Evolutionary conservation across 2,888 invertebrate species (phyloP), one percentile per base, ranked within the genome.

Genomic region (Sepioteuthis lessoniana): DNA sequence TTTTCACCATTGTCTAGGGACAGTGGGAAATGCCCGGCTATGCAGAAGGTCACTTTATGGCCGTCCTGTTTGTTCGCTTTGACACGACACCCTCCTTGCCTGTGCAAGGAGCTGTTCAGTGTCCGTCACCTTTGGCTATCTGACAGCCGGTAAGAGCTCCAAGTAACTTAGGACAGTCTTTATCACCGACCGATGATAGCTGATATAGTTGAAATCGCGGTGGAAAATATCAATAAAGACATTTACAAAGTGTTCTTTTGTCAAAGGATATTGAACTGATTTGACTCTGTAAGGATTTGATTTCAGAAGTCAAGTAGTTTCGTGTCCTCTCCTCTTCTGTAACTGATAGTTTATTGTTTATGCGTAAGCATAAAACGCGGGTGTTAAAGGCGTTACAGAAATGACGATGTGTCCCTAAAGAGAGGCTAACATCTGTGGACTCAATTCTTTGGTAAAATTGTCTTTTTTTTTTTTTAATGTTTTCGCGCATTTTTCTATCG

Each of bases 341-440:
- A n/a, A 35, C 76, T 76, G 76, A 76, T n/a, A 76, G 76, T n/a
- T 76, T 76, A 76, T 76, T 76, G 76, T 76, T 76, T 76, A n/a
- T n/a, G 76, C 13, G 76, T 76, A 35, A 76, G 76, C n/a, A n/a
- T 76, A 76, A 76, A 76, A 76, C 4, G 16, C n/a, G 16, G 76
- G 76, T 76, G 76, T 76, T n/a, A 76, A 76, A 35, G 76, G n/a
- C n/a, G 76, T 16, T 13, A 76, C 2, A 35, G 25, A 35, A n/a
- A 16, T 16, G 76, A 76, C n/a, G n/a, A 16, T 16, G n/a, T n/a
- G 76, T 76, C n/a, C 35, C 76, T 19, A n/a, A 76, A 76, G 76
- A 35, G 76, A 76, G 76, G 76, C 76, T 76, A 76, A n/a, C 76
- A 76, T 76, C n/a, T 76, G 76, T n/a, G 16, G 35, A 76, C 55